Evolutionary conservation across 2,888 invertebrate species (phyloP), one percentile per base, ranked within the genome.

Genomic region (Scaptomyza cyrtandrae): DNA sequence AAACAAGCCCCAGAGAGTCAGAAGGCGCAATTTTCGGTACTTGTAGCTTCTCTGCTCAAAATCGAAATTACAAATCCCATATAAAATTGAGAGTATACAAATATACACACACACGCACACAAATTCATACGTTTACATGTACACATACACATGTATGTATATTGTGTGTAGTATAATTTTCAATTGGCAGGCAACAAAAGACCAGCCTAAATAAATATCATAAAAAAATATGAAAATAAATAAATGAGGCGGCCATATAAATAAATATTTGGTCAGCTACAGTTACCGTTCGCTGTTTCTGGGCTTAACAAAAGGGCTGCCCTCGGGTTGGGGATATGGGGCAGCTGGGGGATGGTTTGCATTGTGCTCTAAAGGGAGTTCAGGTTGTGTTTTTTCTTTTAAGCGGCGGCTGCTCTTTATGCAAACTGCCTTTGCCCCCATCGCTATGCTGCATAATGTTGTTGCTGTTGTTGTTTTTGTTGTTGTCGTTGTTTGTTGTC

Each of bases 181-280:
- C 45, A 49, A 52, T 41, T 52, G 66, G 37, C 66, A 73, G 66
- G 37, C 66, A 73, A 70, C 58, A 68, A 68, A 74, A 62, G 60
- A 70, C 57, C 61, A 62, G 66, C 60, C 78, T 52, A 77, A 75
- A 75, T 75, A 86, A 86, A 86, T 79, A 83, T 81, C 68, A 81
- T 86, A 77, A 84, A 84, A 77, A 79, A 78, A 80, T 80, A 72
- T 76, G 78, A 86, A 80, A 84, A 77, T 78, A 86, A 83, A 83
- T 81, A 83, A 80, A 81, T 86, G 73, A 84, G 78, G 24, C 41
- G 43, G 35, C 29, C 63, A 68, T 74, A 72, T 71, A 41, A 41
- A 86, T 81, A 86, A 83, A 83, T 83, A 83, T 83, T 83, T 83
- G 87, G 85, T 62, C 81, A 79, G 75, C 82, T 84, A 78, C 85